Conservation (phyloP, 2,797 vertebrate species). For the Rhynchotus rufescens region DNA sequence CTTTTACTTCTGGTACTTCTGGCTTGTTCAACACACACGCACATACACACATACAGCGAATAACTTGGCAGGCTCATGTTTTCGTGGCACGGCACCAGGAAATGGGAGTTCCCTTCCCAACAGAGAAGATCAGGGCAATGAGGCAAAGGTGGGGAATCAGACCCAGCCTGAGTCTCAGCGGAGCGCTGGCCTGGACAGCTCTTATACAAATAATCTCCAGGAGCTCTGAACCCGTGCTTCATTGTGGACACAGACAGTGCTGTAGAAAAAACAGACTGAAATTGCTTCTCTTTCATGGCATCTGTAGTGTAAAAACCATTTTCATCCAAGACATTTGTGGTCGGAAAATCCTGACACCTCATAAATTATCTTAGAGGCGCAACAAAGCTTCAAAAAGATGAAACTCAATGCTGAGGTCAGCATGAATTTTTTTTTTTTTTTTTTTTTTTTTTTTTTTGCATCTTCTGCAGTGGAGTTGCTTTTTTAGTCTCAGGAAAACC, state of each 20-base stretch:
- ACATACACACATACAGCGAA: constrained; percentile 32
- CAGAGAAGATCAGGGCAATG: constrained; percentile 67
- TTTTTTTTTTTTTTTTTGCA: background rate
- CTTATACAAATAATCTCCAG: constrained; percentile 81
- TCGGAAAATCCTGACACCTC: constrained; percentile 82
- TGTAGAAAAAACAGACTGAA: constrained; percentile 72
- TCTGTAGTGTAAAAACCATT: constrained; percentile 80
- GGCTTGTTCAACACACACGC: background rate
- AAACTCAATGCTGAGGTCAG: constrained; percentile 54
- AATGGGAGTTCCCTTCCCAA: constrained; percentile 61
- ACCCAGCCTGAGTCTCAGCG: constrained; percentile 61
- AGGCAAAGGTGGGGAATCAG: constrained; percentile 67
- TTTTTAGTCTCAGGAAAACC: constrained; percentile 54
- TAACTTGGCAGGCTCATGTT: constrained; percentile 33
- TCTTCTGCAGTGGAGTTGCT: background rate
- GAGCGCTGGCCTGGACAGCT: constrained; percentile 60
- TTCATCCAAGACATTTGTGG: constrained; percentile 76
- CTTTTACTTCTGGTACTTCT: constrained; percentile 50
- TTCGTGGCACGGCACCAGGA: constrained; percentile 31
- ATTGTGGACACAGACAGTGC: constrained; percentile 76
- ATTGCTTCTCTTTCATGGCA: constrained; percentile 79
- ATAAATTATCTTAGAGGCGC: constrained; percentile 81
- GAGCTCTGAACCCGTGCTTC: constrained; percentile 65
- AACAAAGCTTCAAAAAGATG: constrained; percentile 61
- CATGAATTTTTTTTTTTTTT: background rate